Evolutionary conservation across 2,113 vertebrate species (phyloP), one percentile per base, ranked within the genome.

Genomic region (Andinoacara biseriatus): DNA sequence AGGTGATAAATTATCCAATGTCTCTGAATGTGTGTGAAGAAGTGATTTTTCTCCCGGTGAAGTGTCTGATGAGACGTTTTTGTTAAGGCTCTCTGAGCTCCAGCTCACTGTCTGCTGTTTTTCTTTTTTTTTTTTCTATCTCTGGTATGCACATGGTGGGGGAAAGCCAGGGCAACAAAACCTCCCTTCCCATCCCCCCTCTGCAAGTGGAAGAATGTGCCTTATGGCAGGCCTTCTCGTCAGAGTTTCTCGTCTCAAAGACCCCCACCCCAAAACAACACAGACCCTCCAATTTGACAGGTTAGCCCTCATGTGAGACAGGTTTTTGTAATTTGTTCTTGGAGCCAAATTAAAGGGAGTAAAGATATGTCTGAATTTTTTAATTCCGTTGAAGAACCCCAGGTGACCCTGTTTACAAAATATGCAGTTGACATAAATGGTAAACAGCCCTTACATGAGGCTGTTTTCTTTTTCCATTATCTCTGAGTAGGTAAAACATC

Each of bases 101-200:
- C 65, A 75, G 81, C 52, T 69, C 80, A 9, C 76, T 84, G 85
- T 85, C 81, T 80, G 82, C 67, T 72, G 46, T 46, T 72, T 54
- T 74, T 7, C 22, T 5, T 63, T 78, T 76, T 87, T 13, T 75
- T 81, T 72, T 75, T 43, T 78, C 58, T 80, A 84, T 87, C 83
- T 87, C 81, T 95, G 93, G 93, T 93, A 94, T 94, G 94, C 91
- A 92, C 92, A 91, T 89, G 88, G 89, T 83, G 91, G 81, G 84
- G 88, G 88, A 82, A 83, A 86, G 86, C 69, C 85, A 81, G 87
- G 59, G 82, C 89, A 87, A 88, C 83, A 90, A 88, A 89, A 88
- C 81, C 81, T 90, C 80, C 85, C 81, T 76, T 83, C 91, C 91
- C 92, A 87, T 92, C 94, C 94, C 86, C 88, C 76, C 26, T 26